These are phyloP conservation scores for Mohoua ochrocephala DNA, from an alignment of 2,113 vertebrate species.

Conservation along the genomic window DNA sequence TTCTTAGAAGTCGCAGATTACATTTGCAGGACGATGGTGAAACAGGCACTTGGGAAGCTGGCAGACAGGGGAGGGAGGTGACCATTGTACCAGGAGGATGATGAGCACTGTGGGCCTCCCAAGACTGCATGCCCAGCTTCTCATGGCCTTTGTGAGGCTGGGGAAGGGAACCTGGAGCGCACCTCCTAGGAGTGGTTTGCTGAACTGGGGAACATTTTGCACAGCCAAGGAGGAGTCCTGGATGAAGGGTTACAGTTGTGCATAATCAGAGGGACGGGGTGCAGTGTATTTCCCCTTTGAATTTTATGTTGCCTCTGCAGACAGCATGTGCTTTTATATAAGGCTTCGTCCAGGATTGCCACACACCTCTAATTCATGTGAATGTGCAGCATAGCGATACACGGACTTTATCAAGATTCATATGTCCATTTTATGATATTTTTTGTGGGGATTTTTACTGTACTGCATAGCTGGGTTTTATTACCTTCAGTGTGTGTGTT, in stretches of 20 bases:
- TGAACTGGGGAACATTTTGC: not conserved
- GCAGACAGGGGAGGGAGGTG: not conserved
- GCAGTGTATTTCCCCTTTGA: not conserved
- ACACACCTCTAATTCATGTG: not conserved
- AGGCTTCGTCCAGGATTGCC: not conserved
- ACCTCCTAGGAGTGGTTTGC: not conserved
- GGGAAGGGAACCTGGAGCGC: not conserved
- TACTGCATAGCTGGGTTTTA: constrained; percentile 36
- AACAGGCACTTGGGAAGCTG: not conserved
- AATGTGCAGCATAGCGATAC: not conserved
- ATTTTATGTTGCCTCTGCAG: not conserved
- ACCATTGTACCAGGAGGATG: not conserved
- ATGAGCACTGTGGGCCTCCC: not conserved
- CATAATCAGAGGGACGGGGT: not conserved
- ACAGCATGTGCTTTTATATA: not conserved
- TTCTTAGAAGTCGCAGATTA: not conserved
- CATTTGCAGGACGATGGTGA: not conserved
- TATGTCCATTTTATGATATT: constrained; percentile 46
- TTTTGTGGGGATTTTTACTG: constrained; percentile 53
- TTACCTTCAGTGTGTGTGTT: constrained; percentile 21
- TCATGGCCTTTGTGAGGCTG: not conserved
- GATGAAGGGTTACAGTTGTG: not conserved
- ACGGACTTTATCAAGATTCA: constrained; percentile 23
- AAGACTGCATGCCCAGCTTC: not conserved
- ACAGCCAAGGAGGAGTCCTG: not conserved